Percentiles rank a stretch among this genome's conserved stretches.
Conservation (phyloP, 2,113 vertebrate species). For the Sylvietta virens region DNA sequence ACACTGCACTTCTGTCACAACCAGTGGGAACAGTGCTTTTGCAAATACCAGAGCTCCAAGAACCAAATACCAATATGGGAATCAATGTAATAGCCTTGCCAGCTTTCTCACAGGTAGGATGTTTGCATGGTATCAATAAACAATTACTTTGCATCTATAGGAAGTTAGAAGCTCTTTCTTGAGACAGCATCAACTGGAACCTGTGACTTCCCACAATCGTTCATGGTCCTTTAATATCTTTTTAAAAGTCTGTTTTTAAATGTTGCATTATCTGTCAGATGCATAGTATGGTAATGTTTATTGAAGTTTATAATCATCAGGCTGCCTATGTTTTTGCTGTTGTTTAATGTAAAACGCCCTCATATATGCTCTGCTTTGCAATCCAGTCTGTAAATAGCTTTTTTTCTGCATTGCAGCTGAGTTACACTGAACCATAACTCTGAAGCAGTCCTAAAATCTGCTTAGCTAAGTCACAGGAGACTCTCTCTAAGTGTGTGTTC, state of each 20-base stretch:
- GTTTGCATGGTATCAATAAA: neutral
- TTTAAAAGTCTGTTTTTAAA: neutral
- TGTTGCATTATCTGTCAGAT: neutral
- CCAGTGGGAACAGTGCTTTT: slow-evolving; percentile 80
- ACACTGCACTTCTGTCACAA: slow-evolving; percentile 55
- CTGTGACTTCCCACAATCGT: neutral
- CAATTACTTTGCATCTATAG: neutral
- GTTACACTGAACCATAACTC: neutral
- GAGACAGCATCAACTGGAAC: neutral
- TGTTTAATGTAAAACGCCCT: neutral
- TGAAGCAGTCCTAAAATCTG: neutral
- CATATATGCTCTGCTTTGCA: neutral
- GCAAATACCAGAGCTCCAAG: slow-evolving; percentile 86
- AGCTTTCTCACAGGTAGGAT: slow-evolving; percentile 89
- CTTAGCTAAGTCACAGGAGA: neutral
- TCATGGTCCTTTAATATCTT: neutral
- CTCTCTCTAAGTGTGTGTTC: neutral
- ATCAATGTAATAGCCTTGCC: slow-evolving; percentile 89
- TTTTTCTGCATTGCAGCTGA: neutral
- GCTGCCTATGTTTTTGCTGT: neutral
- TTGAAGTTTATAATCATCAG: neutral
- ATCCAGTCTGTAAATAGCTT: neutral
- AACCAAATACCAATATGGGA: slow-evolving; percentile 70
- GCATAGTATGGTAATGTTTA: neutral
- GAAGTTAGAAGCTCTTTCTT: neutral